Percentiles rank a stretch among this genome's conserved stretches.
Conservation (phyloP, 2,113 vertebrate genomes). For the Prinia subflava region DNA sequence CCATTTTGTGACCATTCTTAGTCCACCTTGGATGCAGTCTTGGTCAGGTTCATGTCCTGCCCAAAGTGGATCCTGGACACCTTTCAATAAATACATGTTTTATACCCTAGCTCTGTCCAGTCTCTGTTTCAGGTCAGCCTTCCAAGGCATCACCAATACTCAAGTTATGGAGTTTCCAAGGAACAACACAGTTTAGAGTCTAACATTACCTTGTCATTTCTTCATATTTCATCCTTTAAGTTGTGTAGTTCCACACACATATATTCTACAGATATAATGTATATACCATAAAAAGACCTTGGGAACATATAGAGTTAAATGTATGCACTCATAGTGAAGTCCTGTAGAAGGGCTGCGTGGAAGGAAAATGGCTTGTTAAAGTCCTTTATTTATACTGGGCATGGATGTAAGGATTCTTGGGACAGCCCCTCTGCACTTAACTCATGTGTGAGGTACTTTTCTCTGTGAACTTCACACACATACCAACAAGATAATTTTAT, state of each 20-base stretch:
- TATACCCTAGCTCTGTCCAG: no score
- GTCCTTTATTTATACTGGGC: not conserved
- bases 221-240: not conserved
- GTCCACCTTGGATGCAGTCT: no score
- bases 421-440: not conserved
- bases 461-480: not conserved
- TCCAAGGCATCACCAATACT: no score
- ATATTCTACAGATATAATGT: not conserved
- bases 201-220: not conserved
- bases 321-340: not conserved
- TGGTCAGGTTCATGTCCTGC: no score
- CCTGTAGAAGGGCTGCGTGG: not conserved
- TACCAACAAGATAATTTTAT: not conserved
- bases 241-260: not conserved
- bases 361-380: not conserved
- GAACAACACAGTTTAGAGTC: not conserved
- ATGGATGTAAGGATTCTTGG: not conserved
- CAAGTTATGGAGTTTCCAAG: not conserved
- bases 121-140: no score
- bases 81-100: no score
- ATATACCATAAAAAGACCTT: not conserved
- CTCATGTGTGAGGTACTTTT: not conserved
- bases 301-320: not conserved
- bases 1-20: no score
- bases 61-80: no score